Evolutionary conservation across 2,797 vertebrate genomes (phyloP), one percentile per base, ranked within the genome.

Genomic region (Muraenolepis orangiensis): DNA sequence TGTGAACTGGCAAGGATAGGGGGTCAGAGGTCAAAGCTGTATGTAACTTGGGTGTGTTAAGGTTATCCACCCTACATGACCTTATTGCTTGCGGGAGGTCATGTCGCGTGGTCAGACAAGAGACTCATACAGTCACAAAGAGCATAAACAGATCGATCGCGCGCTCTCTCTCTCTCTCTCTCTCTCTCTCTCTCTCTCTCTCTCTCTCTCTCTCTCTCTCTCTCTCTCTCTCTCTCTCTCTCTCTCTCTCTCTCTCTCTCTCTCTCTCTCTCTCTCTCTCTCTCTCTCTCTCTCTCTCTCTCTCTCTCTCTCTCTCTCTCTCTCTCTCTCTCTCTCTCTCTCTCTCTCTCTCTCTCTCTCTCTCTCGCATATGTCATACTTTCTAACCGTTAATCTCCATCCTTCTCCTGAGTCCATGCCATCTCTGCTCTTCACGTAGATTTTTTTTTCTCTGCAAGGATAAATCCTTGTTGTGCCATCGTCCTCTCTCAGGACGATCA

Each of bases 111-210:
- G 71, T 12, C 4, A 76, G 36, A 74, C 81, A 69, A n/a, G 66
- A 64, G 81, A 80, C 74, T 51, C 71, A 75, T 78, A 76, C 75
- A 76, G 75, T 69, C 71, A 78, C 70, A 80, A 69, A 69, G 73
- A 74, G 72, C 76, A 77, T 73, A 74, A 38, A 69, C 74, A 26
- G 51, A 66, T n/a, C n/a, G 32, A 51, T 51, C 20, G 46, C 46
- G 18, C 18, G 18, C 36, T 1, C 18, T 51, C 18, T 51, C 46
- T 46, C 3, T 34, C 3, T 34, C 3, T 34, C n/a, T 51, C 18
- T 51, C 36, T 1, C 18, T 51, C 18, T 51, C 46, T 46, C 3
- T 34, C 3, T 34, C 3, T 34, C n/a, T 51, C 18, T 51, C 36
- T 1, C 18, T 51, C 18, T 51, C 46, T 46, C 3, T 34, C 3